Conservation (phyloP, 2,888 invertebrate genomes). For the Zhuqinia jingwanae region DNA sequence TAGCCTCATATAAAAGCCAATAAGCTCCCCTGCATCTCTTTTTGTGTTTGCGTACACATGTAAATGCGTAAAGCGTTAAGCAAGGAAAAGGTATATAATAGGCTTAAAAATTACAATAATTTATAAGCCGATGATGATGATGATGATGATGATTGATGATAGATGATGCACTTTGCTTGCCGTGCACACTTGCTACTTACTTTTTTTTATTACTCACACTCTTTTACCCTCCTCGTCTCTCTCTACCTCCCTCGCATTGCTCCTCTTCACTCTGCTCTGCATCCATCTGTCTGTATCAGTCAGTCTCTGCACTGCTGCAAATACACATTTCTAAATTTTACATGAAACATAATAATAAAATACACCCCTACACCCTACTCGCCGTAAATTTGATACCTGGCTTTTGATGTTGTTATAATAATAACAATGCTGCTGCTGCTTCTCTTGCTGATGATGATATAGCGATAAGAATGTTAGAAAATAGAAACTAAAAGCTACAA, state of each 20-base stretch:
- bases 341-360: background rate
- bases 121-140: slow-evolving; percentile 3
- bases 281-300: too few relatives aligned
- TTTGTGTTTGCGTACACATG: slow-evolving; percentile 12
- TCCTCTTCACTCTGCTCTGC: too few relatives aligned
- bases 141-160: slow-evolving; percentile 30
- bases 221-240: background rate
- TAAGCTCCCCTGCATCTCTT: background rate
- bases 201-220: background rate
- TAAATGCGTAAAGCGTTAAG: background rate
- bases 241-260: background rate
- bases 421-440: too few relatives aligned
- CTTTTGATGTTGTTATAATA: slow-evolving; percentile 35
- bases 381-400: slow-evolving; percentile 23
- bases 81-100: background rate
- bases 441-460: slow-evolving; percentile 22
- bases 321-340: background rate
- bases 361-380: background rate
- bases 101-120: slow-evolving; percentile 18
- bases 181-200: slow-evolving; percentile 24
- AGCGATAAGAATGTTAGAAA: background rate
- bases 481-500: slow-evolving; percentile 23
- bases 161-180: slow-evolving; percentile 40
- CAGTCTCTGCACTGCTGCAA: too few relatives aligned
- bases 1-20: slow-evolving; percentile 13